Evolutionary conservation across 2,113 vertebrate species (phyloP).

Genomic region (Vanacampus margaritifer): DNA sequence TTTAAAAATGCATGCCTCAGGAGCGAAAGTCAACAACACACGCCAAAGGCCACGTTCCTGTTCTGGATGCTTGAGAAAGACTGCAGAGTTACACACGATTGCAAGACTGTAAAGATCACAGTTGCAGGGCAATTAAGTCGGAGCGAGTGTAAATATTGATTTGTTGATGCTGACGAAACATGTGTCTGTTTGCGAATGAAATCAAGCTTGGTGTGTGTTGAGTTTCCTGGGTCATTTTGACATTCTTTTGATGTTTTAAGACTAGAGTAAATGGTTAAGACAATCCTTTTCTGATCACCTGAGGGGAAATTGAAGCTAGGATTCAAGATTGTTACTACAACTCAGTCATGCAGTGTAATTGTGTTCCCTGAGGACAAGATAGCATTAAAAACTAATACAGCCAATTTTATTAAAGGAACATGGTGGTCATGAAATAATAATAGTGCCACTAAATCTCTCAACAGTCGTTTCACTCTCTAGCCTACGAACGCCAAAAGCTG

Average conservation of each 20-base stretch:
- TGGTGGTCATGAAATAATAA: slow-evolving; percentile 11
- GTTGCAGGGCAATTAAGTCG: slow-evolving; percentile 4
- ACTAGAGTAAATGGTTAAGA: background rate
- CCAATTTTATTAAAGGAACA: background rate
- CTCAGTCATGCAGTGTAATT: slow-evolving; percentile 6
- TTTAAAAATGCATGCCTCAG: slow-evolving; percentile 18
- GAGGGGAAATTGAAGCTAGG: background rate
- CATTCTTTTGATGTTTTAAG: background rate
- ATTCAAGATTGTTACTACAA: background rate
- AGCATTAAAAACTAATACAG: background rate
- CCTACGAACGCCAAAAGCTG: slow-evolving; percentile 21
- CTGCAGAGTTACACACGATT: slow-evolving; percentile 10
- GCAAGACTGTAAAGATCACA: slow-evolving; percentile 1
- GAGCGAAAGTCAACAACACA: slow-evolving; percentile 4
- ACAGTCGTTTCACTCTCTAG: slow-evolving; percentile 20
- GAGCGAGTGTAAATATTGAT: slow-evolving; percentile 14
- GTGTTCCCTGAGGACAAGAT: slow-evolving; percentile 3
- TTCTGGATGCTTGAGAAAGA: slow-evolving; percentile 5
- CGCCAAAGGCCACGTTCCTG: slow-evolving; percentile 17
- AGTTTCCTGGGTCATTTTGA: background rate
- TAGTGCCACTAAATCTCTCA: slow-evolving; percentile 22
- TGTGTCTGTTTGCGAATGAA: background rate
- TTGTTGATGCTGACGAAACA: slow-evolving; percentile 1
- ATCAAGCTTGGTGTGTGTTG: too few relatives aligned
- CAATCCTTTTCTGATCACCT: background rate